Percentiles rank a stretch among this genome's conserved stretches.
Conservation (phyloP, 2,888 invertebrate genomes). For the Dorcus parallelipipedus region DNA sequence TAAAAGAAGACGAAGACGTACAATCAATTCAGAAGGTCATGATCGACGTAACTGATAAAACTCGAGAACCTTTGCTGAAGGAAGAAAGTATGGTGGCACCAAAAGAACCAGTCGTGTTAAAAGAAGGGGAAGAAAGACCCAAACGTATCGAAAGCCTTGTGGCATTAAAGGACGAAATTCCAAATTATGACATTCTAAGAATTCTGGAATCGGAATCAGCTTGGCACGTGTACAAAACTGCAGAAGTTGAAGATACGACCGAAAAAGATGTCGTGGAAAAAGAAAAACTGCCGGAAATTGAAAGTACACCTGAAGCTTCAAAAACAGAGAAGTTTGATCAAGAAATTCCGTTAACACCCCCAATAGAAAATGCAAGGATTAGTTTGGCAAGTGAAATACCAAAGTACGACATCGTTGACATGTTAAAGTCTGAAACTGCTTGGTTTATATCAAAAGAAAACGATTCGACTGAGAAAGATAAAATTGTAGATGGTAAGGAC, state of each 20-base stretch:
- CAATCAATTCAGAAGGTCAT: neutral
- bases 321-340: neutral
- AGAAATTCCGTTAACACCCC: neutral
- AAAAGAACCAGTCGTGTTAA: neutral
- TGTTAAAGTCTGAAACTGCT: constrained; percentile 4
- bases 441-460: constrained; percentile 3
- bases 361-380: neutral
- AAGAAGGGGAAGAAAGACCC: neutral
- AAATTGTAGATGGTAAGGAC: neutral
- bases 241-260: neutral
- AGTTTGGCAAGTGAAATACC: constrained; percentile 5
- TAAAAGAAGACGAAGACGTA: neutral
- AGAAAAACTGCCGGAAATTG: neutral
- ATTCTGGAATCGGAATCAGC: neutral
- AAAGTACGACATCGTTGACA: constrained; percentile 3
- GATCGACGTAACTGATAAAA: no score
- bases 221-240: neutral
- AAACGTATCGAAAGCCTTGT: neutral
- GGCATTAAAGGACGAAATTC: neutral
- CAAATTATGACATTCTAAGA: constrained; percentile 3
- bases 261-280: neutral
- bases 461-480: neutral
- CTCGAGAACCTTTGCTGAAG: neutral
- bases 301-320: neutral
- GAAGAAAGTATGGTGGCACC: neutral